Conservation (phyloP, 2,888 invertebrate genomes). For the Bombylius major region DNA sequence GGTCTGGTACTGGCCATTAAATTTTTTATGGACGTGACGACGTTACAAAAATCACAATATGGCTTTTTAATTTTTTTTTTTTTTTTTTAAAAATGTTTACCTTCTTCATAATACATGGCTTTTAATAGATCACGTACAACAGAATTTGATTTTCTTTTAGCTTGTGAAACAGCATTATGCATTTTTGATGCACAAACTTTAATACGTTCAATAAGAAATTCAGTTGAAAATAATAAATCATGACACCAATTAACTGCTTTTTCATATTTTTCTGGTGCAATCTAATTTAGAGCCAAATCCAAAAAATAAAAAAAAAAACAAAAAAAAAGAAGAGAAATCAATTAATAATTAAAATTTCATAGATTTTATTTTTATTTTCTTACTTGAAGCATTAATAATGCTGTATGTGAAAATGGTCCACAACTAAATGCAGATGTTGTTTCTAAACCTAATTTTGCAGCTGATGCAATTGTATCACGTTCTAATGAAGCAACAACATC, state of each 20-base stretch:
- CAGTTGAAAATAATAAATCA: conserved; percentile 58
- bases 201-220: conserved; percentile 59
- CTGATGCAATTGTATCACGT: conserved; percentile 54
- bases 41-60: no score
- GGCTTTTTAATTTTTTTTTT: not conserved
- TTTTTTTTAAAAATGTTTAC: conserved; percentile 29
- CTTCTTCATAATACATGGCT: conserved; percentile 45
- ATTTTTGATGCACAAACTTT: conserved; percentile 69
- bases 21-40: no score
- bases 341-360: not conserved
- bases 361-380: not conserved
- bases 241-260: conserved; percentile 63
- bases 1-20: no score
- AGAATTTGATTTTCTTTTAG: conserved; percentile 57
- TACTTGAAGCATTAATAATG: conserved; percentile 47
- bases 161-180: conserved; percentile 65
- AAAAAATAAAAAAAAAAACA: conserved; percentile 31
- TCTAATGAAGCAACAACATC: conserved; percentile 68
- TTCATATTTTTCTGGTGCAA: conserved; percentile 62
- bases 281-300: conserved; percentile 16
- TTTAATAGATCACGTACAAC: conserved; percentile 51
- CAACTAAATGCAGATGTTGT: conserved; percentile 47
- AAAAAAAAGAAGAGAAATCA: not conserved
- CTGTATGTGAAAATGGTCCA: conserved; percentile 57
- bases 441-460: conserved; percentile 51